These are phyloP conservation scores for Limenitis camilla DNA, from an alignment of 2,888 invertebrate genomes.

Conservation along the genomic window DNA sequence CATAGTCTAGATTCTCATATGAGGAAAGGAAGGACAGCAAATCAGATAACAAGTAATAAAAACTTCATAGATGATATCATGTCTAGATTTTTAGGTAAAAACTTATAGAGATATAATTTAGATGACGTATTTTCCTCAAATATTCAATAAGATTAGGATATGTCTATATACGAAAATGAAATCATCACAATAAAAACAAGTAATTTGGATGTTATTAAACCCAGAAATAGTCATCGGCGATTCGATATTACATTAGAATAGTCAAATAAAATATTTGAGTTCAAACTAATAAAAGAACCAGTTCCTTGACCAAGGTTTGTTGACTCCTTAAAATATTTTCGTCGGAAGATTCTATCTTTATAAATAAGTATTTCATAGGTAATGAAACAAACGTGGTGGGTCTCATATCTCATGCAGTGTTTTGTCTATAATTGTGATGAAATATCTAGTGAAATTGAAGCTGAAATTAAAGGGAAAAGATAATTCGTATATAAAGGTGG, in stretches of 20 bases:
- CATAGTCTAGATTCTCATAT: too few relatives aligned
- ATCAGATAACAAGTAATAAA: too few relatives aligned
- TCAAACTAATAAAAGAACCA: constrained; percentile 63
- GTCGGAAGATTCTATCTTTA: constrained; percentile 39
- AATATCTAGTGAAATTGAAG: not conserved
- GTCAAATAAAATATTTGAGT: constrained; percentile 60
- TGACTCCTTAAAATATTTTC: constrained; percentile 64
- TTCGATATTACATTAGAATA: constrained; percentile 34
- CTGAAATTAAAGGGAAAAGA: not conserved
- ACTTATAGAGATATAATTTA: not conserved
- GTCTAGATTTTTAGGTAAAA: too few relatives aligned
- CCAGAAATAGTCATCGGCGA: constrained; percentile 22
- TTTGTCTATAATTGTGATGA: not conserved
- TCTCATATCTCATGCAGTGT: not conserved
- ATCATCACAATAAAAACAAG: constrained; percentile 12
- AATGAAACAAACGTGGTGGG: constrained; percentile 7
- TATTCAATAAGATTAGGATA: constrained; percentile 1
- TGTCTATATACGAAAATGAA: constrained; percentile 2
- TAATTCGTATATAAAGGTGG: not conserved
- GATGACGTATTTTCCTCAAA: not conserved
- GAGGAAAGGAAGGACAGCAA: too few relatives aligned
- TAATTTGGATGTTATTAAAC: constrained; percentile 22
- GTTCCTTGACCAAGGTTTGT: constrained; percentile 59
- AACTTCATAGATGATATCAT: too few relatives aligned
- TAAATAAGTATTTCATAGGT: constrained; percentile 26